Conservation (phyloP, 2,113 vertebrate genomes). For the Zosterops borbonicus region DNA sequence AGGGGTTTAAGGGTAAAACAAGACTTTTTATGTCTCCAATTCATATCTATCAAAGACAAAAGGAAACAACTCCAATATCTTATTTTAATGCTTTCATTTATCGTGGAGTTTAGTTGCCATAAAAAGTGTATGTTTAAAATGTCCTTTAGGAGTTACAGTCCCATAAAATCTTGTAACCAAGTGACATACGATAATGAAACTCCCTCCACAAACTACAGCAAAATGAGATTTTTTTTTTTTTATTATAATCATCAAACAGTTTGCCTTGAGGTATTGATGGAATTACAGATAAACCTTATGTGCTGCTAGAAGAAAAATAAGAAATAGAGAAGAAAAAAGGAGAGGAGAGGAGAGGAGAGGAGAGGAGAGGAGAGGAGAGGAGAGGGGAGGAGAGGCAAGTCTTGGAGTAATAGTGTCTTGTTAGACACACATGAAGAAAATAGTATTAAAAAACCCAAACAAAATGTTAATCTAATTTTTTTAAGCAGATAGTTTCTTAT, state of each 20-base stretch:
- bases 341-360: not conserved
- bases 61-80: conserved; percentile 68
- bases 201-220: conserved; percentile 63
- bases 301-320: conserved; percentile 16
- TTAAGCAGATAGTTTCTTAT: not conserved
- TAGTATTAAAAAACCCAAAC: not conserved
- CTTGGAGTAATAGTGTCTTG: not conserved
- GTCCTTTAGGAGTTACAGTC: conserved; percentile 66
- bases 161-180: conserved; percentile 72
- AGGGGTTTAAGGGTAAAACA: not conserved
- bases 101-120: conserved; percentile 66
- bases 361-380: no score
- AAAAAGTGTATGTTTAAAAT: conserved; percentile 70
- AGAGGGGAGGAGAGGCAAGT: not conserved
- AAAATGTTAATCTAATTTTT: not conserved
- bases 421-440: not conserved
- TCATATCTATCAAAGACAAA: conserved; percentile 71
- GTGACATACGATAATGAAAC: conserved; percentile 70
- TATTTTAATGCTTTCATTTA: conserved; percentile 75
- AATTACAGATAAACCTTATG: conserved; percentile 71
- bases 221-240: conserved; percentile 65
- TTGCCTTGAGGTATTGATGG: conserved; percentile 66
- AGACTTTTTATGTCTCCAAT: not conserved
- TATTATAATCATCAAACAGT: conserved; percentile 73
- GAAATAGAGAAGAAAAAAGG: not conserved